phyloP scores from a whole-genome alignment of 2,888 invertebrate species.

The Eledone cirrhosa region DNA sequence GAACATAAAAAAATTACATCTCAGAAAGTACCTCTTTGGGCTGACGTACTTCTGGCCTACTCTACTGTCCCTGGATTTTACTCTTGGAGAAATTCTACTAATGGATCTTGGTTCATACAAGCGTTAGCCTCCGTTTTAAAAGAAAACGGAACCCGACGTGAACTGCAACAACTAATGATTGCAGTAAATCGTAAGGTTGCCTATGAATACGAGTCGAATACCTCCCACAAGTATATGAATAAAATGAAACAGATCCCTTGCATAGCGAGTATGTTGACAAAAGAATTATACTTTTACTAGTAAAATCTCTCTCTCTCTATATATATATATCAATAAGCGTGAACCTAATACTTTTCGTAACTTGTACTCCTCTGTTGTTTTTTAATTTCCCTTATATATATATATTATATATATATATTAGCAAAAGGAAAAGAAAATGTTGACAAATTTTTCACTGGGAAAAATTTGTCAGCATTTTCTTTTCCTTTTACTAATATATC shows the following conservation, averaged over 20 bases:
- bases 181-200: conserved; percentile 4
- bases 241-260: conserved; percentile 9
- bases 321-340: no score
- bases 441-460: no score
- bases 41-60: conserved; percentile 50
- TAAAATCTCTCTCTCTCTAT: not conserved
- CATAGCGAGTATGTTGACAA: not conserved
- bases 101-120: conserved; percentile 18
- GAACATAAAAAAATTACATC: conserved; percentile 73
- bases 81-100: conserved; percentile 20
- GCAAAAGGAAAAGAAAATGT: no score
- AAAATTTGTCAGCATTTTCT: no score
- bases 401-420: no score
- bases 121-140: not conserved
- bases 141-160: not conserved
- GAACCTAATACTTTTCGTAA: no score
- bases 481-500: no score
- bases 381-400: no score
- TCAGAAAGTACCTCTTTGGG: conserved; percentile 48
- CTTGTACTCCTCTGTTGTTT: no score
- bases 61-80: conserved; percentile 68
- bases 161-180: not conserved
- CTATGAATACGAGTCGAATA: conserved; percentile 3
- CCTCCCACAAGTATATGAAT: conserved; percentile 1
- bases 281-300: not conserved